phyloP scores from a whole-genome alignment of 2,113 vertebrate species.

The Halichoerus grypus region DNA sequence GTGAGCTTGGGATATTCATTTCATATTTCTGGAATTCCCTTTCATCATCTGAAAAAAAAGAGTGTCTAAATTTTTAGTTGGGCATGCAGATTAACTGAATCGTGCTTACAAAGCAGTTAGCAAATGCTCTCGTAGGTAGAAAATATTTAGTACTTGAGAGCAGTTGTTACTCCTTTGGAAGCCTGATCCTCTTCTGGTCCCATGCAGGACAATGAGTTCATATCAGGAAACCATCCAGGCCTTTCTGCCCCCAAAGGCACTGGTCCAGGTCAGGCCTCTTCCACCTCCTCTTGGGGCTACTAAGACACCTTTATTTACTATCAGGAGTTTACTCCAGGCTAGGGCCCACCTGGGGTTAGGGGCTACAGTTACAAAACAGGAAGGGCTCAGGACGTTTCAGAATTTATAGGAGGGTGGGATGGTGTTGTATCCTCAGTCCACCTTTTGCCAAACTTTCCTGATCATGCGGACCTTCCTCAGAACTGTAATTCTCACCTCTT shows the following conservation, averaged over 20 bases:
- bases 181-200: not conserved
- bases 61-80: not conserved
- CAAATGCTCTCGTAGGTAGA: not conserved
- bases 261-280: too few relatives aligned
- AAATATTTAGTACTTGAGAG: not conserved
- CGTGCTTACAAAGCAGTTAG: not conserved
- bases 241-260: not conserved
- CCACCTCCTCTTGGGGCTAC: not conserved
- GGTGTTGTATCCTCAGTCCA: accelerated
- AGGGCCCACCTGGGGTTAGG: not conserved
- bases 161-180: not conserved
- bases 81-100: not conserved
- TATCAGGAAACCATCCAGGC: accelerated
- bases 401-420: not conserved
- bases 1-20: not conserved
- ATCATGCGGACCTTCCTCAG: too few relatives aligned
- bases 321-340: too few relatives aligned
- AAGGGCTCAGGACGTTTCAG: not conserved
- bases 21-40: not conserved
- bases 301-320: not conserved
- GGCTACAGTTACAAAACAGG: accelerated
- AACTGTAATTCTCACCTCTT: not conserved
- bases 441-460: not conserved
- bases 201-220: not conserved
- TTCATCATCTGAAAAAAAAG: not conserved